A percentile compares a stretch with the other conserved stretches of the same genome.
Evolutionary conservation across 2,888 invertebrate genomes (phyloP).

Genomic region (Orthonychiurus folsomi): DNA sequence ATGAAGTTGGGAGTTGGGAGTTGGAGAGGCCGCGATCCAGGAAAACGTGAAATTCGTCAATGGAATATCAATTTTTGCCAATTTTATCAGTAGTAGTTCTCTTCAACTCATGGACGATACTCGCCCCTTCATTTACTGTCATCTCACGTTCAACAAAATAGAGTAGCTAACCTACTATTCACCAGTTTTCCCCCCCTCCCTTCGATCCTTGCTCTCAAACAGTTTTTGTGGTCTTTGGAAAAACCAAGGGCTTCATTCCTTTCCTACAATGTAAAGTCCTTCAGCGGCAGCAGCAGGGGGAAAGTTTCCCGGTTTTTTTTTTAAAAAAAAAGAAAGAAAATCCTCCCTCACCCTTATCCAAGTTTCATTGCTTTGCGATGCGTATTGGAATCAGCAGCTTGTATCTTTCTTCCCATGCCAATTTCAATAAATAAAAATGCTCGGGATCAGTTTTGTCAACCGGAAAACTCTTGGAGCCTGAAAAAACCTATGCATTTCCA

Average conservation of each 20-base stretch:
- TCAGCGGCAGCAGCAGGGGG: background rate
- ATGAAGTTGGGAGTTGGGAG: too few species aligned
- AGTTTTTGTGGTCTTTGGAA: background rate
- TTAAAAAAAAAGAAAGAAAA: background rate
- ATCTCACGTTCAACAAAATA: background rate
- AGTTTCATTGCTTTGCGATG: too few species aligned
- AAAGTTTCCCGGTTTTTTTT: background rate
- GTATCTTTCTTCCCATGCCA: too few species aligned
- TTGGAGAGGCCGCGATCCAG: too few species aligned
- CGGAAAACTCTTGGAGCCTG: too few species aligned
- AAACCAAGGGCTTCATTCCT: background rate
- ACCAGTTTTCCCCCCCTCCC: background rate
- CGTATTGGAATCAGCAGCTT: too few species aligned
- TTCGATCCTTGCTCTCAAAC: too few species aligned
- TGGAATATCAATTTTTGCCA: conserved; percentile 40
- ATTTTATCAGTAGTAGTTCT: conserved; percentile 28
- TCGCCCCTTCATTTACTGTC: background rate
- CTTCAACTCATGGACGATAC: conserved; percentile 10
- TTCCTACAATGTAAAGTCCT: background rate
- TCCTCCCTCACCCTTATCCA: background rate
- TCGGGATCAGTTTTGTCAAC: too few species aligned
- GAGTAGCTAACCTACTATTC: conserved; percentile 1
- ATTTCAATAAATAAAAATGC: too few species aligned
- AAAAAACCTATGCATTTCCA: too few species aligned
- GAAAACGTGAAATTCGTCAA: conserved; percentile 40